phyloP scores from a whole-genome alignment of 1,140 invertebrate species.

The Eufriesea mexicana region DNA sequence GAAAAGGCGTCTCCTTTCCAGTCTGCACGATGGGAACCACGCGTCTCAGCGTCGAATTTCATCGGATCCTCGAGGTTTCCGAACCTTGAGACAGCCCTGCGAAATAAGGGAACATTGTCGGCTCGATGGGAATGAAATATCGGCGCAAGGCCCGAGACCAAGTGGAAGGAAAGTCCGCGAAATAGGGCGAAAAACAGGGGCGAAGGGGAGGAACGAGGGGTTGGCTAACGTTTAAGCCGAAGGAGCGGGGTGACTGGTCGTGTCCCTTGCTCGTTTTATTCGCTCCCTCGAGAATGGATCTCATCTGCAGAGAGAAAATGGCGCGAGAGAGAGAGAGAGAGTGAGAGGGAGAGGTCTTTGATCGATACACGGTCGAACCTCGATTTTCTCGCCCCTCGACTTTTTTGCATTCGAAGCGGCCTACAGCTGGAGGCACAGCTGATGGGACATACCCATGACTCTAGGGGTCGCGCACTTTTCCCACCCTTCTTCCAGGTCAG shows the following conservation, averaged over 20 bases:
- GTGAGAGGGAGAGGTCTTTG: not conserved
- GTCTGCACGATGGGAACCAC: not conserved
- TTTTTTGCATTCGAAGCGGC: conserved; percentile 38
- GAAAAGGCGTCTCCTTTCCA: not conserved
- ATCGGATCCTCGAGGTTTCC: conserved; percentile 59
- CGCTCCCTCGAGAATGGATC: conserved; percentile 21
- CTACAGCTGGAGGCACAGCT: conserved; percentile 57
- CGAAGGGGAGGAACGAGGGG: not conserved
- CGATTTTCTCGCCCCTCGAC: conserved; percentile 9
- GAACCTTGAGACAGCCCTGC: conserved; percentile 42
- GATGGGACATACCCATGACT: conserved; percentile 31
- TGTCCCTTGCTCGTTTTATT: conserved; percentile 42
- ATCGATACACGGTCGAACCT: conserved; percentile 47
- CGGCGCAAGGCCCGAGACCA: not conserved
- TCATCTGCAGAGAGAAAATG: conserved; percentile 18
- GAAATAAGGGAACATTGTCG: conserved; percentile 64
- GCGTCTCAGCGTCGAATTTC: conserved; percentile 68
- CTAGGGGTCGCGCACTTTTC: conserved; percentile 35
- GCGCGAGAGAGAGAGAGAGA: not conserved
- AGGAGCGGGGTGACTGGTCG: conserved; percentile 13
- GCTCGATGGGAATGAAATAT: conserved; percentile 26
- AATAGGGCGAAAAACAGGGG: not conserved
- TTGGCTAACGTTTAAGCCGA: conserved; percentile 22
- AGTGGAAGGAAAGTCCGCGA: not conserved
- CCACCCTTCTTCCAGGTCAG: conserved; percentile 46